A percentile compares a stretch with the other conserved stretches of the same genome.
Conservation (phyloP, 2,888 invertebrate species). For the Sarcophaga rosellei region DNA sequence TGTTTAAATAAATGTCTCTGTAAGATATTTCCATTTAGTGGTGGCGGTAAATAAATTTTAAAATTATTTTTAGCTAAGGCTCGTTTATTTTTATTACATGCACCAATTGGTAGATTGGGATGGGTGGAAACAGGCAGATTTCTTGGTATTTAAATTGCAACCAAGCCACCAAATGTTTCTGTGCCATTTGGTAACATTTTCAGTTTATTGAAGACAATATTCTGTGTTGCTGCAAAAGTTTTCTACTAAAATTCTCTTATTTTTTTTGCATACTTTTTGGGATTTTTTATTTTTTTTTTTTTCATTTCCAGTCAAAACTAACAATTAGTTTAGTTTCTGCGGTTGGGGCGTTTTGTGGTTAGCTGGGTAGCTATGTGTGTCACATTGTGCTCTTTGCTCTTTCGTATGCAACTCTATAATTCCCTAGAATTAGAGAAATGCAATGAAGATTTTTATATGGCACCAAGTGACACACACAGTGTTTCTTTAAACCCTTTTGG, state of each 20-base stretch:
- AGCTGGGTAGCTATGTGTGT: conserved; percentile 18
- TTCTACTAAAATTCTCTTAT: neutral
- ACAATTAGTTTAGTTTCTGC: conserved; percentile 61
- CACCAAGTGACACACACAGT: conserved; percentile 9
- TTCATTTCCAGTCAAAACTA: conserved; percentile 22
- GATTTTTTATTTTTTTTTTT: conserved; percentile 4
- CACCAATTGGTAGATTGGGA: neutral
- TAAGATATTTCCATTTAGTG: too few relatives aligned
- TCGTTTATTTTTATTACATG: neutral
- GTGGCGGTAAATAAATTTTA: conserved; percentile 25
- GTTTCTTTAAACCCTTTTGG: conserved; percentile 37
- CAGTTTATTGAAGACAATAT: conserved; percentile 46
- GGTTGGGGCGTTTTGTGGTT: conserved; percentile 48
- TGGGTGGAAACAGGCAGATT: neutral
- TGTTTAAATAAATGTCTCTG: neutral
- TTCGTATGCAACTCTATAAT: neutral
- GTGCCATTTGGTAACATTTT: conserved; percentile 41
- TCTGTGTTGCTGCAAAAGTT: neutral
- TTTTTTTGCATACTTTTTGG: neutral
- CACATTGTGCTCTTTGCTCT: neutral
- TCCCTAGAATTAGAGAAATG: conserved; percentile 13
- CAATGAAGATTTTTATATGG: conserved; percentile 34
- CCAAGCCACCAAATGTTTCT: neutral
- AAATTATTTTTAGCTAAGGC: neutral
- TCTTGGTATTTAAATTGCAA: conserved; percentile 5